phyloP scores from a whole-genome alignment of 2,888 invertebrate species.

The Agrypnus murinus region DNA sequence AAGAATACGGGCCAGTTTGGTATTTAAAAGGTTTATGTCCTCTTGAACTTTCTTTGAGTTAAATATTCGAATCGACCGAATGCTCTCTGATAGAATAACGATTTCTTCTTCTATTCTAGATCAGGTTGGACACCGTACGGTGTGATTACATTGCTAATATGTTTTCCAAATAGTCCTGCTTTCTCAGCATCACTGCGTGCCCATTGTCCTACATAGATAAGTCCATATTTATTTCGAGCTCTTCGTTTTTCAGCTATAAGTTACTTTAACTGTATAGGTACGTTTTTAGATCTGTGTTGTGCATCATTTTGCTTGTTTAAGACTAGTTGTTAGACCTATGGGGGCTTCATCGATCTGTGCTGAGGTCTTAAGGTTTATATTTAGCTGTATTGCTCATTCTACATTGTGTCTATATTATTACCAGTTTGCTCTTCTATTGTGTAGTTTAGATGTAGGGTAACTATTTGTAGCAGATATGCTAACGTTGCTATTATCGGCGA shows the following conservation, averaged over 20 bases:
- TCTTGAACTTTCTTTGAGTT: background rate
- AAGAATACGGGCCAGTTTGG: background rate
- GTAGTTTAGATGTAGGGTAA: background rate
- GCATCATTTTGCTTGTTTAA: background rate
- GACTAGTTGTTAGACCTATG: background rate
- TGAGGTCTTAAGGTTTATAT: background rate
- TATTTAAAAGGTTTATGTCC: background rate
- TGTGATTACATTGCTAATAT: background rate
- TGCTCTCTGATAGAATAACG: background rate
- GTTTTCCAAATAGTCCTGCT: background rate
- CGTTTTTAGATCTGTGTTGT: background rate
- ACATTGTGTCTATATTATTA: background rate
- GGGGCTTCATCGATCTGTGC: too few species aligned
- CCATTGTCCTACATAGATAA: background rate
- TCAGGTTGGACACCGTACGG: background rate
- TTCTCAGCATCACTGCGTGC: background rate
- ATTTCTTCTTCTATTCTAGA: too few species aligned
- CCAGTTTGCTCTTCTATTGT: background rate
- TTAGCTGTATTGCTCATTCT: background rate
- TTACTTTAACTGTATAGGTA: background rate
- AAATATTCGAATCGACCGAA: background rate
- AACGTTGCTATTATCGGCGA: too few species aligned
- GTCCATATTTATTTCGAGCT: background rate
- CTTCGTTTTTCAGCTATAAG: background rate
- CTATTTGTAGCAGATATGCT: background rate